Conservation (phyloP, 2,113 vertebrate genomes). For the Pao palembangensis region DNA sequence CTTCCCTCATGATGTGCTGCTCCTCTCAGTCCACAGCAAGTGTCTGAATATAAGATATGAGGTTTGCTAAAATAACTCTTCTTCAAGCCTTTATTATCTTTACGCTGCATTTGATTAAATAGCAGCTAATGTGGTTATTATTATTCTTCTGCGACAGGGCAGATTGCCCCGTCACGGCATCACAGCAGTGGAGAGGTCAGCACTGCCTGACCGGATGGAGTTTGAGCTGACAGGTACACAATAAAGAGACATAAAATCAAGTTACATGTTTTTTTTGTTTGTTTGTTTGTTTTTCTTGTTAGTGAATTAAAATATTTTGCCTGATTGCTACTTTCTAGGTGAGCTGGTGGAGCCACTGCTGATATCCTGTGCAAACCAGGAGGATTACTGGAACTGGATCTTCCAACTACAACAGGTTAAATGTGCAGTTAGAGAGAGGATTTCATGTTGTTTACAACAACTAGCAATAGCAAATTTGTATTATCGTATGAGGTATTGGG, state of each 20-base stretch:
- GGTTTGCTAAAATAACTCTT: slow-evolving; percentile 57
- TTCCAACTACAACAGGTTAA: slow-evolving; percentile 79
- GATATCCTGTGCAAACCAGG: slow-evolving; percentile 70
- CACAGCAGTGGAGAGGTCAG: slow-evolving; percentile 71
- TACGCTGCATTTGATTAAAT: neutral
- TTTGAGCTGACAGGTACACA: slow-evolving; percentile 77
- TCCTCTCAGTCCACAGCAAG: slow-evolving; percentile 76
- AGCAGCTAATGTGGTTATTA: neutral
- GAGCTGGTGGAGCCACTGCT: slow-evolving; percentile 78
- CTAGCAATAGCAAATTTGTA: no score
- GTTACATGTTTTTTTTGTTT: neutral
- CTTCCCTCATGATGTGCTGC: slow-evolving; percentile 78
- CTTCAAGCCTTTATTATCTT: slow-evolving; percentile 7
- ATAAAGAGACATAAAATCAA: neutral
- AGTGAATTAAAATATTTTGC: neutral
- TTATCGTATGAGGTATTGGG: no score
- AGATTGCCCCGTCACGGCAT: slow-evolving; percentile 74
- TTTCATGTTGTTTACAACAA: no score
- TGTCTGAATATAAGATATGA: slow-evolving; percentile 72
- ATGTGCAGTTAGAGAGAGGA: neutral
- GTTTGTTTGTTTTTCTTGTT: no score
- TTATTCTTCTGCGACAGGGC: slow-evolving; percentile 64
- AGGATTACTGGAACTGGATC: slow-evolving; percentile 80
- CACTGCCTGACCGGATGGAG: slow-evolving; percentile 68
- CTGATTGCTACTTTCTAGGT: slow-evolving; percentile 56